phyloP scores from a whole-genome alignment of 2,888 invertebrate genomes.

The Ochropleura leucogaster region DNA sequence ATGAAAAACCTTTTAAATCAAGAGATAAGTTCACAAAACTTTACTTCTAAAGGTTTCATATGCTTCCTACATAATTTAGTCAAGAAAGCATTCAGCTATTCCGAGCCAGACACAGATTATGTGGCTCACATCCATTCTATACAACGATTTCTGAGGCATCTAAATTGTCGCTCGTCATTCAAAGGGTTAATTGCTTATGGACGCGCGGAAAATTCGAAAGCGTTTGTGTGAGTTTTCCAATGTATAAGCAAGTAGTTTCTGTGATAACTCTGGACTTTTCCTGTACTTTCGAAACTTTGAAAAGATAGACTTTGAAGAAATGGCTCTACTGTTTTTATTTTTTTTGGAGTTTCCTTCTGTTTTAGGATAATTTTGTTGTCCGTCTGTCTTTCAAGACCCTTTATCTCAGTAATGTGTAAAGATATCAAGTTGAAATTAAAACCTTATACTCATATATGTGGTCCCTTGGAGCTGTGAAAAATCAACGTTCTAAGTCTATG shows the following conservation, averaged over 20 bases:
- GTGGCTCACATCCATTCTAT: conserved; percentile 56
- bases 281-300: conserved; percentile 12
- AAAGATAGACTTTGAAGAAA: background rate
- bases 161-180: conserved; percentile 62
- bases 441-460: too few relatives aligned
- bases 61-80: conserved; percentile 42
- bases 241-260: conserved; percentile 42
- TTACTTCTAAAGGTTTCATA: conserved; percentile 29
- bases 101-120: conserved; percentile 36
- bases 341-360: too few relatives aligned
- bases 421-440: too few relatives aligned
- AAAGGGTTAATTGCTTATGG: conserved; percentile 67
- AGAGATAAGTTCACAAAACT: conserved; percentile 39
- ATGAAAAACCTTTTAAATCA: conserved; percentile 22
- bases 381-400: too few relatives aligned
- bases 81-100: conserved; percentile 49
- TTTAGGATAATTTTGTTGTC: too few relatives aligned
- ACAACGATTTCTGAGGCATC: conserved; percentile 67
- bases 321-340: too few relatives aligned
- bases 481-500: too few relatives aligned
- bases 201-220: conserved; percentile 64
- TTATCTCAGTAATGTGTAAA: too few relatives aligned
- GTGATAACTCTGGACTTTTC: conserved; percentile 33
- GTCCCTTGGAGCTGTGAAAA: too few relatives aligned
- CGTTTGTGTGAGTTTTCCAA: conserved; percentile 53